These are phyloP conservation scores for Pediacus dermestoides DNA, from an alignment of 2,888 invertebrate genomes.

Conservation along the genomic window DNA sequence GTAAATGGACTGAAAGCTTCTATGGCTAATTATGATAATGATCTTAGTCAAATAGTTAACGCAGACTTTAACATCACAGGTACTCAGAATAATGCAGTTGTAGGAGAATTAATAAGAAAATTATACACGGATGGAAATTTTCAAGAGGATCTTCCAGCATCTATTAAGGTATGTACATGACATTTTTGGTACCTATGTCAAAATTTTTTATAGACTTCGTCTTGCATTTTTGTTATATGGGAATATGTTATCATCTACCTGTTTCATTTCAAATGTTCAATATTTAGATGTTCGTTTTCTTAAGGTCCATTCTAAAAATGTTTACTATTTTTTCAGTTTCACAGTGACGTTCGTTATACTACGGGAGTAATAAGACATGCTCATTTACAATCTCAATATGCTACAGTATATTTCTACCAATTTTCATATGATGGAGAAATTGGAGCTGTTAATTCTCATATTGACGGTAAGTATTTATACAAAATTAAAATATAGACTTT, in stretches of 20 bases:
- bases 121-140: no score
- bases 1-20: not conserved
- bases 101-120: no score
- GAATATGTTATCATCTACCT: no score
- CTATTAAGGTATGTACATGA: not conserved
- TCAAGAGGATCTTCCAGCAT: not conserved
- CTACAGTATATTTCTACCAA: conserved; percentile 16
- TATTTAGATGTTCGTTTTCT: no score
- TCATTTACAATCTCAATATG: conserved; percentile 12
- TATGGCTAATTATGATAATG: conserved; percentile 1
- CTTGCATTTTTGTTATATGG: no score
- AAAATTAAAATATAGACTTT: no score
- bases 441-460: conserved; percentile 5
- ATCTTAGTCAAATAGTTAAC: not conserved
- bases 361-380: not conserved
- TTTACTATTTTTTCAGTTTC: not conserved
- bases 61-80: not conserved
- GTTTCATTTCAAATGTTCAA: no score
- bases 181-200: no score
- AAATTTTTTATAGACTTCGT: no score
- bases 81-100: no score
- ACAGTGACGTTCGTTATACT: conserved; percentile 1
- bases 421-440: conserved; percentile 18
- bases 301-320: no score
- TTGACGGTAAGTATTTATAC: no score